A percentile compares a stretch with the other conserved stretches of the same genome.
Evolutionary conservation across 2,113 vertebrate genomes (phyloP).

Genomic region (Sebastes schlegelii): DNA sequence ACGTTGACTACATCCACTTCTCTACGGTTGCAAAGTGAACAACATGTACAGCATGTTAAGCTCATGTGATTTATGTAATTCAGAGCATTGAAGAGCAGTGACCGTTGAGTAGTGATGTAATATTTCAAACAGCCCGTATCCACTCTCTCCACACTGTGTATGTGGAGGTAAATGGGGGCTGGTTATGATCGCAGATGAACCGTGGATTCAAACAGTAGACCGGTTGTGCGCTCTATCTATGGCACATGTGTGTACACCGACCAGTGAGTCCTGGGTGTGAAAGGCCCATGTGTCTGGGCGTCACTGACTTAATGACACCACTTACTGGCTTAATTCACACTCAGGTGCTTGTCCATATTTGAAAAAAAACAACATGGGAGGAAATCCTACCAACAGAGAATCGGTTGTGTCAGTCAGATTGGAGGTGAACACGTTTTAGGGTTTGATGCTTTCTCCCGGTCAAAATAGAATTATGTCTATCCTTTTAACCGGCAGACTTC

Average conservation of each 20-base stretch:
- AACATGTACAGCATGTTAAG: not conserved
- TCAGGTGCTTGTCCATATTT: constrained; percentile 73
- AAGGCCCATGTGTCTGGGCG: constrained; percentile 77
- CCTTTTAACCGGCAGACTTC: constrained; percentile 35
- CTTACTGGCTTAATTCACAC: constrained; percentile 81
- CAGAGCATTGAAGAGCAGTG: constrained; percentile 2
- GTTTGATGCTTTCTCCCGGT: constrained; percentile 52
- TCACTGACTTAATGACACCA: constrained; percentile 81
- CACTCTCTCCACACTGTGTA: constrained; percentile 38
- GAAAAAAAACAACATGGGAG: constrained; percentile 71
- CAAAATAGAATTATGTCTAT: constrained; percentile 50
- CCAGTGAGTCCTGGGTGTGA: constrained; percentile 65
- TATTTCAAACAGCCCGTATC: constrained; percentile 54
- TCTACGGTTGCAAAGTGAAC: not conserved
- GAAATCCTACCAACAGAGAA: constrained; percentile 78
- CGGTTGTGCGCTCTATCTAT: constrained; percentile 78
- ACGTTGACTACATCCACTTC: no score
- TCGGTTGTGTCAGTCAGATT: constrained; percentile 70
- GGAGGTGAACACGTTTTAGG: constrained; percentile 45
- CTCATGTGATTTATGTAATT: constrained; percentile 11
- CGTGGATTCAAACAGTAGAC: constrained; percentile 70
- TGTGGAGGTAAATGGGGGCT: constrained; percentile 27
- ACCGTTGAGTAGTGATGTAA: constrained; percentile 64
- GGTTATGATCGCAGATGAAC: constrained; percentile 46
- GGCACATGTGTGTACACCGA: constrained; percentile 76